Evolutionary conservation across 2,797 vertebrate species (phyloP), one percentile per base, ranked within the genome.

Genomic region (Takifugu rubripes): DNA sequence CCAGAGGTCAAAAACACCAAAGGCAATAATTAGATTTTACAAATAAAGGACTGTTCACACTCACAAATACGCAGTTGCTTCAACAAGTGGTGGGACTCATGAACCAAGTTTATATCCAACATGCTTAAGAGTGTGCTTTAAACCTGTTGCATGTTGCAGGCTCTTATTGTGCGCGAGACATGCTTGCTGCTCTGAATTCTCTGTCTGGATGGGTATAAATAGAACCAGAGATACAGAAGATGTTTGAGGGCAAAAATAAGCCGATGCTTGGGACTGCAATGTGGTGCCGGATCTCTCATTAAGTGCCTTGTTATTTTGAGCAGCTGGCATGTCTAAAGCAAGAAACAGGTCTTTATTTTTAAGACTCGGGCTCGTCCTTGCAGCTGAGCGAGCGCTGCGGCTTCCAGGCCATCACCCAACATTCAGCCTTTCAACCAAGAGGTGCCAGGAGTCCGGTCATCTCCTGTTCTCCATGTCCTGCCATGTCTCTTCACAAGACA

Each of bases 241-340:
- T 85, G 83, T 89, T 89, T 88, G 83, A 83, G 81, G 84, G 78
- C 67, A 86, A 83, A 87, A 87, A 88, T 84, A 90, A 89, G 79
- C 77, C 74, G 83, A 87, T 86, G 84, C 86, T 87, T 79, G 83
- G 75, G 84, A 81, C 86, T 87, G 87, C 81, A 83, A 88, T 90
- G 88, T 88, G 87, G 85, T 65, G 86, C 87, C 89, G 88, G 82
- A 88, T 90, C 88, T 89, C 88, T 89, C 88, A 90, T 92, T 95
- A 94, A 94, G 93, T 93, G 93, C 91, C 93, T 89, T 91, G 92
- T 95, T 98, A 97, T 97, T 98, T 95, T 94, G 94, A 93, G 93
- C 92, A 88, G 82, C 87, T 92, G 93, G 91, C 91, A 90, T 87
- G 92, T 94, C 93, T 95, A 95, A 95, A 96, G 93, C 92, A 95